phyloP scores from a whole-genome alignment of 30 jellyfish, hydroid and myxozoan species.

The Hydractinia symbiolongicarpus region DNA sequence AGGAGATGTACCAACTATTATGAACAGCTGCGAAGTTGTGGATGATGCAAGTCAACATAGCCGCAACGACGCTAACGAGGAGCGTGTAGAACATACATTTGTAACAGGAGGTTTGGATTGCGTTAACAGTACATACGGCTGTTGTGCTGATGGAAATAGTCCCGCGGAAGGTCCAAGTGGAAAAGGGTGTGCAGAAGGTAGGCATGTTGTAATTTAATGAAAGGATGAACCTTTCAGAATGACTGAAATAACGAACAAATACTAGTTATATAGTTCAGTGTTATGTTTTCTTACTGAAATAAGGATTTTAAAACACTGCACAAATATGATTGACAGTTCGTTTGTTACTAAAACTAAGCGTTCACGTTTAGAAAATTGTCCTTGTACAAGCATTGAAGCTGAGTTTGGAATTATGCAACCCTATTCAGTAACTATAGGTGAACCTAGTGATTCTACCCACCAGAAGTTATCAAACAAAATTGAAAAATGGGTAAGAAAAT shows the following conservation, averaged over 20 bases:
- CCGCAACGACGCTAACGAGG: background rate
- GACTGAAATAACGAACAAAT: too few species aligned
- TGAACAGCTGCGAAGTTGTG: slow-evolving; percentile 35
- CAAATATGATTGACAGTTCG: too few species aligned
- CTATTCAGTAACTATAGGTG: background rate
- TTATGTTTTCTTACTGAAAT: too few species aligned
- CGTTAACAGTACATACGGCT: slow-evolving; percentile 62
- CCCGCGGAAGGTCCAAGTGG: slow-evolving; percentile 79
- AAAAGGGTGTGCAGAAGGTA: slow-evolving; percentile 94
- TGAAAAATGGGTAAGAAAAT: slow-evolving; percentile 8
- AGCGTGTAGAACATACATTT: slow-evolving; percentile 16
- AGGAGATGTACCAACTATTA: slow-evolving; percentile 57
- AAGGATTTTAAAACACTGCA: too few species aligned
- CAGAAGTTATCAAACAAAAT: slow-evolving; percentile 3
- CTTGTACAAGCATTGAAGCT: slow-evolving; percentile 64
- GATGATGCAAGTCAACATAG: slow-evolving; percentile 29
- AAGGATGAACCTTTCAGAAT: background rate
- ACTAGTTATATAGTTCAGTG: too few species aligned
- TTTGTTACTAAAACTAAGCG: background rate
- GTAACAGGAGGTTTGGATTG: slow-evolving; percentile 39
- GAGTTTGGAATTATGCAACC: slow-evolving; percentile 49
- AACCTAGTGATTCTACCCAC: background rate
- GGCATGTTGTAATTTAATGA: background rate
- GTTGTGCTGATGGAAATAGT: slow-evolving; percentile 92
- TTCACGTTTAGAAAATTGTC: slow-evolving; percentile 61